Evolutionary conservation across 1,140 invertebrate species (phyloP), one percentile per base, ranked within the genome.

Genomic region (Euwallacea fornicatus): DNA sequence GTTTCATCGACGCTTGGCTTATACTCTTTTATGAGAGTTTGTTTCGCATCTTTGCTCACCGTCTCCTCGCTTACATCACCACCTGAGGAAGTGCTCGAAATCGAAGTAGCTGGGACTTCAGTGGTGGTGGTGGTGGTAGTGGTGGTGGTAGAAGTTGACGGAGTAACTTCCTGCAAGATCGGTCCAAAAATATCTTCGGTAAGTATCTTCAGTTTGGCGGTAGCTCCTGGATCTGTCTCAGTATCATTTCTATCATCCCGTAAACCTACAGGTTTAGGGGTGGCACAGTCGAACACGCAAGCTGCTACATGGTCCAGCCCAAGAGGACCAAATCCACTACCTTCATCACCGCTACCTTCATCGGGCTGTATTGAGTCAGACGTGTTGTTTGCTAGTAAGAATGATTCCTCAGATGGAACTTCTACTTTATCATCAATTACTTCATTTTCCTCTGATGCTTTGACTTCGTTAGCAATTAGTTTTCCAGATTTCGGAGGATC

Each of bases 341-440:
- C 74, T 69, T 75, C 76, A 47, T 76, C 69, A 42, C 76, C 77
- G 53, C 77, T 77, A 7, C 77, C 77, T 73, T 78, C 77, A 42
- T 73, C 71, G 15, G 41, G 61, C 9, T 44, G 59, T 62, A 33
- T 61, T 0, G 66, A 42, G 55, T 16, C 42, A 21, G 11, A 80
- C 74, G 81, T 84, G 67, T 83, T 73, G 33, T 79, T 80, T 15
- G 77, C 79, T 0, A 79, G 81, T 72, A 83, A 78, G 74, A 79
- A 72, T 73, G 83, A 74, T 41, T 72, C 58, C 74, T 74, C 67
- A 11, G 81, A 76, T 1, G 83, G 81, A 76, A 84, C 78, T 41
- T 81, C 55, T 41, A 86, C 83, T 77, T 85, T 82, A 76, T 88
- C 86, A 9, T 85, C 85, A 82, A 88, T 83, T 84, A 88, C 86